A percentile compares a stretch with the other conserved stretches of the same genome.
These are phyloP conservation scores for Pelvicachromis taeniatus DNA, from an alignment of 2,113 vertebrate genomes.

Conservation along the genomic window DNA sequence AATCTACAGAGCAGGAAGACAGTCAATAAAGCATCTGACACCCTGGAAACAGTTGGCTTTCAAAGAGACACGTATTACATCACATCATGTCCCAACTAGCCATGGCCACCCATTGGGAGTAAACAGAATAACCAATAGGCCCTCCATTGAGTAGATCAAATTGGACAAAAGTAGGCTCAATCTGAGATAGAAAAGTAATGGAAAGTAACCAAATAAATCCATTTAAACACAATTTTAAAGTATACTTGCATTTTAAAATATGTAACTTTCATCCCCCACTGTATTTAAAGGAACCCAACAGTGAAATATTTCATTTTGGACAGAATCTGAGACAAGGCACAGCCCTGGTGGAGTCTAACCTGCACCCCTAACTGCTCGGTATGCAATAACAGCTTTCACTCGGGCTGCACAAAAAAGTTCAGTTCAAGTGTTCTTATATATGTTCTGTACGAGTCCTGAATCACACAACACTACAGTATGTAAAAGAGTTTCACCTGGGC, in stretches of 20 bases:
- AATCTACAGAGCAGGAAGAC: slow-evolving; percentile 50
- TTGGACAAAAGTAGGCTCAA: neutral
- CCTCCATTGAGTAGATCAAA: neutral
- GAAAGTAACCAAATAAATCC: neutral
- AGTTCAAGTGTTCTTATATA: neutral
- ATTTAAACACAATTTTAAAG: neutral
- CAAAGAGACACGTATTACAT: neutral
- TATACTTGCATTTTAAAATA: neutral
- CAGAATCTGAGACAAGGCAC: neutral
- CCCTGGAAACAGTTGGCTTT: neutral
- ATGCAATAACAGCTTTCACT: neutral
- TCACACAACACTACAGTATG: neutral
- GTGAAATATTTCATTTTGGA: neutral
- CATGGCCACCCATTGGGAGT: neutral
- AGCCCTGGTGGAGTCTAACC: neutral
- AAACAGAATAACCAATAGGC: neutral
- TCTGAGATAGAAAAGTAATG: neutral
- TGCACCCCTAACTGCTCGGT: accelerated
- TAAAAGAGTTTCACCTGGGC: slow-evolving; percentile 11
- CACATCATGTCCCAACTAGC: neutral
- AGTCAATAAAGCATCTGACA: neutral
- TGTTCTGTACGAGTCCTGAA: neutral
- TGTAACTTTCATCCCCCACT: neutral
- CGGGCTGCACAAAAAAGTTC: neutral
- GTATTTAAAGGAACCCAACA: neutral